These are phyloP conservation scores for Morus bassanus DNA, from an alignment of 2,797 vertebrate genomes.

Conservation along the genomic window DNA sequence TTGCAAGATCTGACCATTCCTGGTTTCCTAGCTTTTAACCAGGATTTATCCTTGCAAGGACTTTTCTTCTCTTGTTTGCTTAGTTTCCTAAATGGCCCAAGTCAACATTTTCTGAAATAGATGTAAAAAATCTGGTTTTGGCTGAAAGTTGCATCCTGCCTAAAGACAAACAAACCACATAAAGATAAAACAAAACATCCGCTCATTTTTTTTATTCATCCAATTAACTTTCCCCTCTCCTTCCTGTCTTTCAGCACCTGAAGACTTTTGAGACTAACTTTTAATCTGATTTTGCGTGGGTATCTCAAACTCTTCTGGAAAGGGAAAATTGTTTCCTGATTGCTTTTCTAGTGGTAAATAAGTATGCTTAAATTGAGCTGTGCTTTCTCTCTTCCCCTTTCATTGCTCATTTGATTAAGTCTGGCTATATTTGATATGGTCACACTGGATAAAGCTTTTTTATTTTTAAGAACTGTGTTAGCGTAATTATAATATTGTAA, in stretches of 20 bases:
- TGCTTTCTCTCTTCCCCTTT: slow-evolving; percentile 24
- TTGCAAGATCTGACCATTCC: neutral
- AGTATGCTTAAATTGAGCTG: slow-evolving; percentile 5
- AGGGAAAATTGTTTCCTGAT: slow-evolving; percentile 15
- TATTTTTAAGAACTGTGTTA: neutral
- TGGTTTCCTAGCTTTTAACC: neutral
- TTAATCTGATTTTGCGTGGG: neutral
- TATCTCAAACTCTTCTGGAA: slow-evolving; percentile 26
- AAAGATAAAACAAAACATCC: neutral
- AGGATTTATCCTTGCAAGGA: neutral
- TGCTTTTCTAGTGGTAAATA: slow-evolving; percentile 28
- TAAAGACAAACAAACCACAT: neutral
- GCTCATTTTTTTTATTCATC: neutral
- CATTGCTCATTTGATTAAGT: slow-evolving; percentile 2
- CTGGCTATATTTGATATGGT: neutral
- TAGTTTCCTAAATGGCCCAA: neutral
- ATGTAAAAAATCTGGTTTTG: neutral
- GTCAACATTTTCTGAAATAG: neutral
- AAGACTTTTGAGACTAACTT: neutral
- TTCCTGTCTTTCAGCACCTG: slow-evolving; percentile 18
- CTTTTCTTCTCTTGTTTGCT: neutral
- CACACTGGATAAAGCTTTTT: neutral
- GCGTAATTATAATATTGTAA: neutral
- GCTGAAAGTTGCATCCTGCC: neutral
- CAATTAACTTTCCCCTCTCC: neutral